phyloP scores from a whole-genome alignment of 2,113 vertebrate species.

The Microcebus ravelobensis region DNA sequence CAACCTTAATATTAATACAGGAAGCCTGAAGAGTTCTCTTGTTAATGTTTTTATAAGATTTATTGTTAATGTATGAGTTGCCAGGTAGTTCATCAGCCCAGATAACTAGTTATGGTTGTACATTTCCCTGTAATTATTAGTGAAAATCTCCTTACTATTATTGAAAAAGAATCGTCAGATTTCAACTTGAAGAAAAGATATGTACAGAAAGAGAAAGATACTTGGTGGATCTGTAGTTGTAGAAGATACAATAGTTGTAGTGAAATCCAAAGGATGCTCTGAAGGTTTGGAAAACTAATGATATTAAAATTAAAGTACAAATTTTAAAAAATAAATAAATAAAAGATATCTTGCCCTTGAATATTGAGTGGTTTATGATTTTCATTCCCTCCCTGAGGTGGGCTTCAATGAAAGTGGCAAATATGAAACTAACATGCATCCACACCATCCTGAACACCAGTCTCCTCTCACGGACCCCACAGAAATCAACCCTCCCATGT shows the following conservation, averaged over 20 bases:
- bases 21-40: background rate
- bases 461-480: background rate
- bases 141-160: background rate
- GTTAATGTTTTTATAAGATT: conserved; percentile 12
- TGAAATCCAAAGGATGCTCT: background rate
- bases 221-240: background rate
- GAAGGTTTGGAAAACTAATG: background rate
- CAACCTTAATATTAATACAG: background rate
- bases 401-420: background rate
- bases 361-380: conserved; percentile 33
- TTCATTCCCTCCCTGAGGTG: conserved; percentile 12
- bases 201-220: background rate
- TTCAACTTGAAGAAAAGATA: conserved; percentile 1
- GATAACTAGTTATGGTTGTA: background rate
- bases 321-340: background rate
- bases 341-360: background rate
- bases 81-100: background rate
- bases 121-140: background rate
- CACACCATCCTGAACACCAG: background rate
- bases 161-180: background rate
- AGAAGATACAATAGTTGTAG: background rate
- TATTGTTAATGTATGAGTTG: background rate
- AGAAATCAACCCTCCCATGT: background rate
- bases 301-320: conserved; percentile 38
- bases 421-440: background rate